phyloP scores from a whole-genome alignment of 2,797 vertebrate species.

The Anas bahamensis region DNA sequence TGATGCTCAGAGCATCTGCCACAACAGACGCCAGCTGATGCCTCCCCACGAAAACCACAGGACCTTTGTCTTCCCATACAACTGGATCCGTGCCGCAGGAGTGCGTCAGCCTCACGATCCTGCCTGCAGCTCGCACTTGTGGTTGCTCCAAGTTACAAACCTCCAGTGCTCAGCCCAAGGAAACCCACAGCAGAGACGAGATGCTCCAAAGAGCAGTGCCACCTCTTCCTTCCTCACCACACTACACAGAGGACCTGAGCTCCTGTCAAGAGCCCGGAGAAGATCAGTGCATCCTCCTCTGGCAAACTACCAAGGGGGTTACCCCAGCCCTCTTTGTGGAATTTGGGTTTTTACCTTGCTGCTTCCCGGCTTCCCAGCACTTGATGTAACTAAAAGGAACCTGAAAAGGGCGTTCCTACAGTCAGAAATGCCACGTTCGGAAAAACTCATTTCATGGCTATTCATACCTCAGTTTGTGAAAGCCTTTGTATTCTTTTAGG shows the following conservation, averaged over 20 bases:
- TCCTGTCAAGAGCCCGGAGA: not conserved
- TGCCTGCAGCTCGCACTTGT: not conserved
- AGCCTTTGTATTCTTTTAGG: not conserved
- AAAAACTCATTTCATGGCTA: not conserved
- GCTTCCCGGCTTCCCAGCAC: not conserved
- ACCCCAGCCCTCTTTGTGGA: not conserved
- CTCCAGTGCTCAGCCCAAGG: not conserved
- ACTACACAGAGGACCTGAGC: not conserved
- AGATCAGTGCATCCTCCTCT: not conserved
- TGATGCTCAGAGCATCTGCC: constrained; percentile 41
- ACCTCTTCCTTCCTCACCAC: not conserved
- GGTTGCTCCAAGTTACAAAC: not conserved
- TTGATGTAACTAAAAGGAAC: not conserved
- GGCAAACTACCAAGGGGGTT: not conserved
- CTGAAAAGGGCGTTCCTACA: not conserved
- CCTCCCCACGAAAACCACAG: constrained; percentile 47
- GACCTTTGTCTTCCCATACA: constrained; percentile 51
- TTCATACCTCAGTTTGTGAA: not conserved
- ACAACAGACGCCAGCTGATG: constrained; percentile 37
- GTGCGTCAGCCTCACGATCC: constrained; percentile 14
- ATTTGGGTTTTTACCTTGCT: not conserved
- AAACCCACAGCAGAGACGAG: not conserved
- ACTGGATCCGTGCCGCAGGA: constrained; percentile 46
- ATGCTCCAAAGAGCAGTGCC: not conserved
- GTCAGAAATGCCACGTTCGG: not conserved